Base-by-base conservation (phyloP, 2,113 vertebrate species). In the Melanocharis versteri region DNA sequence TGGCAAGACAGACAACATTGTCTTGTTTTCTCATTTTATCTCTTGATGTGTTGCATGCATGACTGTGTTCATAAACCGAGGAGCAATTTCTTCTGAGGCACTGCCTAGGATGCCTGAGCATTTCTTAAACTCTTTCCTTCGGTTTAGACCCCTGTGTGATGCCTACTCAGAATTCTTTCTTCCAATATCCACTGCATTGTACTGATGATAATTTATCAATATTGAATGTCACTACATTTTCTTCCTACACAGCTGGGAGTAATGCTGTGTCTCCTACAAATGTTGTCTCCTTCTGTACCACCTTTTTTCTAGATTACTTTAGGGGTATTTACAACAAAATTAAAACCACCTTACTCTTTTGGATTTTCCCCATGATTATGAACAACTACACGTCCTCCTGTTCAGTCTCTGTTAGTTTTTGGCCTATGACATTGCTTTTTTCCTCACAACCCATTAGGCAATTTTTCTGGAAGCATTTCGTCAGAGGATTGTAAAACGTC, bases 301-400 rank as follows among this genome's bases (percentile, higher is more conserved):
- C 16, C 22, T 16, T 54, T 64, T 40, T 60, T 10, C 50, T 69
- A 54, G 10, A 69, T 60, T n/a, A 60, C 50, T 79, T 78, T 50
- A 35, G 70, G 50, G 15, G 15, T 14, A 60, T 82, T 84, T 79
- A 64, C 10, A 33, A 65, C 10, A 48, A 40, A 61, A 89, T 50
- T 35, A n/a, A 71, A 84, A 30, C 4, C 15, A 27, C 7, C 2
- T 45, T 37, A 33, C 11, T 61, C 11, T 33, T 11, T 48, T 61
- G 42, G 23, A 23, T 94, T 89, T 82, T 79, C 31, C 56, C 47
- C 26, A 15, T 2, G 2, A 54, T 56, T 30, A 22, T 21, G 19
- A 80, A 51, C 11, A 17, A 72, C 17, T 27, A 6, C 4, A 15
- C 0, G 0, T 87, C 50, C 26, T 89, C 30, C 44, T 64, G 30